Conservation (phyloP, 2,888 invertebrate genomes). For the Iphiclides podalirius region DNA sequence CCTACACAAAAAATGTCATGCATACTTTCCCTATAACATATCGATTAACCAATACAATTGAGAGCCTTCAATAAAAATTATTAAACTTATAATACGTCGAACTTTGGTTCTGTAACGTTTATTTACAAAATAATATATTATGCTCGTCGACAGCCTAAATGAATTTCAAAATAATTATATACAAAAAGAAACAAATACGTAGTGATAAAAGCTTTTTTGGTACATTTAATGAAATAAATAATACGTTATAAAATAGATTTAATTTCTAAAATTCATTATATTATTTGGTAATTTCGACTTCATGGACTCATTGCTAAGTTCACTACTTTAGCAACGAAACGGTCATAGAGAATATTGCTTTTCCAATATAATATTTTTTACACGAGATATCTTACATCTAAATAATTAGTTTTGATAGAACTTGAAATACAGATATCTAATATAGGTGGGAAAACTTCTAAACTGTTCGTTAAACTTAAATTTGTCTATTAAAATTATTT, state of each 20-base stretch:
- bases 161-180: slow-evolving; percentile 14
- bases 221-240: slow-evolving; percentile 20
- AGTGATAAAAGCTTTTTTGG: slow-evolving; percentile 17
- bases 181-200: slow-evolving; percentile 17
- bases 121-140: slow-evolving; percentile 20
- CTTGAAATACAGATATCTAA: slow-evolving; percentile 1
- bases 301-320: background rate
- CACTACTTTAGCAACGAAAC: too few species aligned
- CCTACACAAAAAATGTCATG: background rate
- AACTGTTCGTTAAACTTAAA: slow-evolving; percentile 4
- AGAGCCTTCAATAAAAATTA: slow-evolving; percentile 6
- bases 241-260: slow-evolving; percentile 1
- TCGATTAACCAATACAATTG: background rate
- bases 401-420: slow-evolving; percentile 2
- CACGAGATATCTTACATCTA: too few species aligned
- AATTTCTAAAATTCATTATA: slow-evolving; percentile 3
- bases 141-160: slow-evolving; percentile 7
- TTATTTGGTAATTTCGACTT: slow-evolving; percentile 16
- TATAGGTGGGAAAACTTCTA: slow-evolving; percentile 18
- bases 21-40: background rate
- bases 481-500: slow-evolving; percentile 15
- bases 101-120: slow-evolving; percentile 24
- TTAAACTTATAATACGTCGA: slow-evolving; percentile 13
- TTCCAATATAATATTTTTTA: too few species aligned
- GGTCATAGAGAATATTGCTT: too few species aligned